Percentiles rank a stretch among this genome's conserved stretches.
These are phyloP conservation scores for Allolobophora icterica DNA, from an alignment of 2,888 invertebrate species.

Conservation along the genomic window DNA sequence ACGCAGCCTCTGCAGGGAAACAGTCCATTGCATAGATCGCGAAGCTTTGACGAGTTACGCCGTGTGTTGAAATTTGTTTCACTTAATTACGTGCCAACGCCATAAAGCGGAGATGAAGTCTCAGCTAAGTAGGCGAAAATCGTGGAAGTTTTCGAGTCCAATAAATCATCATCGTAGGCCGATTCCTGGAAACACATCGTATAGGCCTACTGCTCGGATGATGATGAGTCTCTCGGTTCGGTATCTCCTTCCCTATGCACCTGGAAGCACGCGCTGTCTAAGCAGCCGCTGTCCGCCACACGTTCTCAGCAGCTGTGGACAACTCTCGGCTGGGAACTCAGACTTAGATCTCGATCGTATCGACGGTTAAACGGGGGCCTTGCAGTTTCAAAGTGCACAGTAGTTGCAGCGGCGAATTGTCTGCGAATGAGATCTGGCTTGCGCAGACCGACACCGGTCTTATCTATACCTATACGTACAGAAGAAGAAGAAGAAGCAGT, in stretches of 20 bases:
- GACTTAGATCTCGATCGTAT: not conserved
- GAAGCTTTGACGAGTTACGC: not conserved
- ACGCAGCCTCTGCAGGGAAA: not conserved
- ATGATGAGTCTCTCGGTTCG: not conserved
- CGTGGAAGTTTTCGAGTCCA: not conserved
- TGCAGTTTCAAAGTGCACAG: not conserved
- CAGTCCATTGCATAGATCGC: not conserved
- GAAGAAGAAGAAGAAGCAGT: not conserved
- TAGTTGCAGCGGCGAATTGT: not conserved
- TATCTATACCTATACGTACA: not conserved
- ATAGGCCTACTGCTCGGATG: not conserved
- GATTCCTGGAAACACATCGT: not conserved
- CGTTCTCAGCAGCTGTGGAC: not conserved
- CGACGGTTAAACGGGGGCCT: not conserved
- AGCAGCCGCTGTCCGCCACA: not conserved
- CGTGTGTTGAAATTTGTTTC: not conserved
- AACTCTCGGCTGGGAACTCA: not conserved
- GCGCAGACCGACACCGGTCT: not conserved
- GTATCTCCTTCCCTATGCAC: not conserved
- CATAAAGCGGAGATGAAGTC: not conserved
- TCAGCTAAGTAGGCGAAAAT: not conserved
- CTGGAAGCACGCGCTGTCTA: not conserved
- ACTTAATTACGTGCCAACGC: not conserved
- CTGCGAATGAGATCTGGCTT: not conserved
- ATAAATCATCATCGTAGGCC: not conserved